Base-by-base conservation (phyloP, 2,888 invertebrate species). In the Prosopocoilus inquinatus region DNA sequence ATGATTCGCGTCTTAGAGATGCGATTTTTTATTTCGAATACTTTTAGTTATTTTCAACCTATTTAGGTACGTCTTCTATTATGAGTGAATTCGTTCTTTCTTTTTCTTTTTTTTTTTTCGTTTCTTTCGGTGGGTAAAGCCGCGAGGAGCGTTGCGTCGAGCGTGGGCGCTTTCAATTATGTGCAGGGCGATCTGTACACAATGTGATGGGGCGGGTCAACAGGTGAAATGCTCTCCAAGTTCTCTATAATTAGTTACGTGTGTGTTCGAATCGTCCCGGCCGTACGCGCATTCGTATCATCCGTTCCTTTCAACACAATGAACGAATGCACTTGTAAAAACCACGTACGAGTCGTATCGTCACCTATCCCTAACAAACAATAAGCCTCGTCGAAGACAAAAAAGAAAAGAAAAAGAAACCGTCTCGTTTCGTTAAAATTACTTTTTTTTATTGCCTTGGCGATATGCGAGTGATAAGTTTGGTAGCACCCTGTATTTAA, bases 141-240 rank as follows among this genome's bases (percentile, higher is more conserved):
- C 41, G 41, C 16, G 16, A 41, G 41, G 41, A 41, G 16, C 41
- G 41, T 41, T 41, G 41, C 41, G 41, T 15, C 50, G 47, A 48
- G 66, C 64, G 67, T 68, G 65, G 67, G 67, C 63, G 67, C 65
- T 67, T 68, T 68, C 67, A 68, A 68, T 68, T 68, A 68, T 62
- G 57, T 57, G 57, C 59, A 59, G 57, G 57, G 58, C 63, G 64
- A 66, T 62, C 62, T 61, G 61, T 64, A 65, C 62, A 66, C 66
- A 66, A 65, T 65, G 60, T 57, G 59, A 63, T 61, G 60, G 66
- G 66, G 66, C 62, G 66, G 66, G 66, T 64, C 66, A 66, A 65
- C 66, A 66, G 66, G 66, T 66, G 66, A 66, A 66, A 63, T 64
- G 62, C 60, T 64, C 59, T 63, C 59, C 60, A 61, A 64, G 65